Base-by-base conservation (phyloP, 1,140 invertebrate genomes). In the Calosoma granatense region DNA sequence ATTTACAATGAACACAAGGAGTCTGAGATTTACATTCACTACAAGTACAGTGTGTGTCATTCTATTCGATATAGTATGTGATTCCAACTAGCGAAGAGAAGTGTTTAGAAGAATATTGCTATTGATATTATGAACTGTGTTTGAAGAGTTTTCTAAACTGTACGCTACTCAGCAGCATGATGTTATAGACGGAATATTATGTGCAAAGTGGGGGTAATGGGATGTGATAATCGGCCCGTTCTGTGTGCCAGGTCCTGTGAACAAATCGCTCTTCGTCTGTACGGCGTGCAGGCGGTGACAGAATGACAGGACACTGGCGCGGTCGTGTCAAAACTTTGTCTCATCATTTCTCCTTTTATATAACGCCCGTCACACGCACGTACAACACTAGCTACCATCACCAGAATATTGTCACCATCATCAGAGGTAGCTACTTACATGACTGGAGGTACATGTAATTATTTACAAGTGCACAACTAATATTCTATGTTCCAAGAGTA, bases 321-420 rank as follows among this genome's bases (percentile, higher is more conserved):
- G 43, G 43, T 19, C 19, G 43, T 19, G 43, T 51, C 43, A 51
- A 51, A 51, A 51, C 43, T 51, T 51, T 51, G 43, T 51, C 43
- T 51, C 43, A 51, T 51, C 43, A 51, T 51, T 51, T 51, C 43
- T 51, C 43, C 43, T 19, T 51, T 51, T 51, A 51, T n/a, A n/a
- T 51, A 19, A 51, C 12, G 43, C 12, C 12, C 43, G 43, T 51
- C 43, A 51, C 43, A 51, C 43, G 43, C 43, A 51, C 43, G 43
- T 51, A 12, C 15, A n/a, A 51, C 43, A 51, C 14, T 4, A 30
- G 14, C 26, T 4, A 6, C 14, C 26, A 6, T 30, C 14, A 30
- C 26, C 26, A 30, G 4, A 4, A 14, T 30, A 30, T 6, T 30
- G 26, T 30, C 14, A n/a, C 26, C 26, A 30, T 14, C 6, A 6